Evolutionary conservation across 2,113 vertebrate genomes (phyloP).

Genomic region (Sardina pilchardus): DNA sequence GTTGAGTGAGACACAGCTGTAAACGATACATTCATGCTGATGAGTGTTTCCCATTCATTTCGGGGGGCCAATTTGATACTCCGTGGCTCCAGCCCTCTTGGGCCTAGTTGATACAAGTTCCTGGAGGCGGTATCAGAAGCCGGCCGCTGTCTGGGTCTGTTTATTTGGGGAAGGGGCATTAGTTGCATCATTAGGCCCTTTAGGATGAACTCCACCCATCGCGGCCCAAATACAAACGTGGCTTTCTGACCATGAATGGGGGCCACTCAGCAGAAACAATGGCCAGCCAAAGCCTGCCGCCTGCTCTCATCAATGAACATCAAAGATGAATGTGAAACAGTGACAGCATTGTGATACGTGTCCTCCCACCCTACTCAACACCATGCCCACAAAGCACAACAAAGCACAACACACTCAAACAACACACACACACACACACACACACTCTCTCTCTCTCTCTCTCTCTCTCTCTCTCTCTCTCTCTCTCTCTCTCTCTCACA

Average conservation of each 20-base stretch:
- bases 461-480: background rate
- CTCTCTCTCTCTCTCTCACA: background rate
- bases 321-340: conserved; percentile 71
- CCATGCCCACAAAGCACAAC: conserved; percentile 66
- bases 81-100: background rate
- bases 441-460: background rate
- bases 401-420: conserved; percentile 20
- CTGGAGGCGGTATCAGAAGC: conserved; percentile 44
- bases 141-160: conserved; percentile 38
- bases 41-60: conserved; percentile 56
- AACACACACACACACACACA: conserved; percentile 34
- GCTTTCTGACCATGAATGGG: conserved; percentile 72
- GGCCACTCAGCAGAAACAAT: conserved; percentile 74
- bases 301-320: conserved; percentile 74
- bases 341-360: conserved; percentile 69
- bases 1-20: conserved; percentile 55
- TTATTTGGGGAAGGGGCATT: conserved; percentile 61
- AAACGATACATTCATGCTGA: conserved; percentile 46
- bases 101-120: background rate
- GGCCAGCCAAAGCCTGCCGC: conserved; percentile 70
- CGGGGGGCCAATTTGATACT: background rate
- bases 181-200: conserved; percentile 76
- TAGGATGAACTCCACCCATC: conserved; percentile 69
- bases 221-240: conserved; percentile 73
- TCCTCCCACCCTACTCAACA: conserved; percentile 8